Conservation (phyloP, 2,888 invertebrate species). For the Drosophila helvetica region DNA sequence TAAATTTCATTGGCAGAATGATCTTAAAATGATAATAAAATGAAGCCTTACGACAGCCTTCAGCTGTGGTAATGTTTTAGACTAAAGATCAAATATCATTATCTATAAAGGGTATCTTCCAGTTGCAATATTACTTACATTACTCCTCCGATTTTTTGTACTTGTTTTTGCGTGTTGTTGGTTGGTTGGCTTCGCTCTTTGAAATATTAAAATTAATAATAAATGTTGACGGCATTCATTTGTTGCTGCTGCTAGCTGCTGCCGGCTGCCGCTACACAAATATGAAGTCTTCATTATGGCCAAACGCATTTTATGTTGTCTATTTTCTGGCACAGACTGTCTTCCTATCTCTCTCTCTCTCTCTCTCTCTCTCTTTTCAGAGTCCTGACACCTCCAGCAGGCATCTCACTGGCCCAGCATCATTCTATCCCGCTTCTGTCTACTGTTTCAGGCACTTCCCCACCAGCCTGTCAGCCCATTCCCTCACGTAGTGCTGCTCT, state of each 20-base stretch:
- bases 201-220: constrained; percentile 75
- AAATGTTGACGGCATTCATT: constrained; percentile 62
- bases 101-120: neutral
- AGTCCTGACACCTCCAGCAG: neutral
- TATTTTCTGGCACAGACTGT: constrained; percentile 15
- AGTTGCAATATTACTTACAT: neutral
- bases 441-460: neutral
- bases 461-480: neutral
- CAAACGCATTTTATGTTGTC: constrained; percentile 36
- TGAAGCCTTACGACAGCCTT: too few species aligned
- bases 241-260: constrained; percentile 19
- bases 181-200: constrained; percentile 53
- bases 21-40: too few species aligned
- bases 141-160: neutral
- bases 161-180: constrained; percentile 4
- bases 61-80: too few species aligned
- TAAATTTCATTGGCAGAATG: too few species aligned
- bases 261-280: constrained; percentile 40
- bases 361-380: neutral
- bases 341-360: neutral
- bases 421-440: neutral
- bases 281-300: constrained; percentile 50
- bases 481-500: neutral
- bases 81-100: neutral
- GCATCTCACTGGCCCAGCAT: neutral